These are phyloP conservation scores for Hydrozoanthus gracilis DNA, from an alignment of 92 coral and sea anemone species.

Conservation along the genomic window DNA sequence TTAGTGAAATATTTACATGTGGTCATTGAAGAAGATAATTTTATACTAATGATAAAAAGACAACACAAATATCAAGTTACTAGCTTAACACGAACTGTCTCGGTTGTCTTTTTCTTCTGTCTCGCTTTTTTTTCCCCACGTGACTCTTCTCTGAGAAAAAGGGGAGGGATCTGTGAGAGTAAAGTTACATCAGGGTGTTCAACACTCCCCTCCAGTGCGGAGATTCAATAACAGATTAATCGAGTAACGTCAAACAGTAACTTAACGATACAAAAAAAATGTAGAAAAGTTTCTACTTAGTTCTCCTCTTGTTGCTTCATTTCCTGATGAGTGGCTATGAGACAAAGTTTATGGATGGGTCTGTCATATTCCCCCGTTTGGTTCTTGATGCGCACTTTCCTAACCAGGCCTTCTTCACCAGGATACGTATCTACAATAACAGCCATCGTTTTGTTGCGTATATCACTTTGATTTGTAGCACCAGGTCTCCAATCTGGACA, in stretches of 20 bases:
- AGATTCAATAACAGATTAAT: constrained; percentile 32
- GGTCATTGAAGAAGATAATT: too few relatives aligned
- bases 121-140: too few relatives aligned
- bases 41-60: too few relatives aligned
- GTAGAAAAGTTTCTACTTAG: not conserved
- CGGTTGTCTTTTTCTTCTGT: too few relatives aligned
- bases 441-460: too few relatives aligned
- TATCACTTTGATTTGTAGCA: constrained; percentile 48
- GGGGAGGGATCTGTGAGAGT: too few relatives aligned
- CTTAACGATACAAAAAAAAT: constrained; percentile 9
- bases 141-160: too few relatives aligned
- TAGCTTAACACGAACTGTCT: too few relatives aligned
- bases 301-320: not conserved
- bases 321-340: constrained; percentile 48
- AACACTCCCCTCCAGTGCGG: constrained; percentile 58
- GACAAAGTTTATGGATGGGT: constrained; percentile 46
- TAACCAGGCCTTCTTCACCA: constrained; percentile 43
- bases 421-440: constrained; percentile 28
- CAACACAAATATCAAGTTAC: too few relatives aligned
- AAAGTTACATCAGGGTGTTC: not conserved
- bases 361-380: constrained; percentile 12
- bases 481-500: constrained; percentile 45
- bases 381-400: constrained; percentile 30
- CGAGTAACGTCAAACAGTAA: constrained; percentile 44
- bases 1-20: too few relatives aligned